Conservation (phyloP, 2,113 vertebrate genomes). For the Hoplias malabaricus region DNA sequence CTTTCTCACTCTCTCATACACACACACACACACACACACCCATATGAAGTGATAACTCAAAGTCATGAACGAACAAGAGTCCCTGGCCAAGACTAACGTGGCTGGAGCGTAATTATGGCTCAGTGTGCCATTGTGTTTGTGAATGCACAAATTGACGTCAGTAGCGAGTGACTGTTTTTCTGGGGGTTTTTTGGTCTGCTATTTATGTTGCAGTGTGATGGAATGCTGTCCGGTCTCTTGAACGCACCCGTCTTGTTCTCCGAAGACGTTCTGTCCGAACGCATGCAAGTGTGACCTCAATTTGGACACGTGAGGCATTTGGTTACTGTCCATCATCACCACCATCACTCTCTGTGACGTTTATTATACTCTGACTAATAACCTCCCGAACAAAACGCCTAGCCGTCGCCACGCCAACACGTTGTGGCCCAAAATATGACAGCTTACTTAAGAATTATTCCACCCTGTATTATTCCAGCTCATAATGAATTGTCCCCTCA, state of each 20-base stretch:
- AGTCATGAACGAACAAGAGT: neutral
- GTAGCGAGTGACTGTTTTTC: neutral
- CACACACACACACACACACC: conserved; percentile 27
- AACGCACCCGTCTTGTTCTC: conserved; percentile 4
- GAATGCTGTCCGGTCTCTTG: neutral
- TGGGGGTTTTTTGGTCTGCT: neutral
- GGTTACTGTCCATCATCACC: conserved; percentile 56
- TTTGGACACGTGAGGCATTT: conserved; percentile 20
- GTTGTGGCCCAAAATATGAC: conserved; percentile 45
- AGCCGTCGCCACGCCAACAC: conserved; percentile 29
- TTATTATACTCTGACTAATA: conserved; percentile 57
- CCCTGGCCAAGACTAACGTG: conserved; percentile 23
- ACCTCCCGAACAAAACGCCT: conserved; percentile 55
- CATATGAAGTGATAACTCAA: conserved; percentile 38
- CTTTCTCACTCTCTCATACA: neutral
- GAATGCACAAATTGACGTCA: conserved; percentile 20
- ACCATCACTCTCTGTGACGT: conserved; percentile 54
- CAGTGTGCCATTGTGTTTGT: conserved; percentile 36
- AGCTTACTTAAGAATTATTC: conserved; percentile 41
- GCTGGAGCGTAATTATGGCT: conserved; percentile 25
- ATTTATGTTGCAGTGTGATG: conserved; percentile 34
- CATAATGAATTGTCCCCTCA: conserved; percentile 30
- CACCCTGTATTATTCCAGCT: conserved; percentile 41
- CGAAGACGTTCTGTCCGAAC: conserved; percentile 32
- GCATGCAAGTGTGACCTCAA: conserved; percentile 39